A percentile compares a stretch with the other conserved stretches of the same genome.
Conservation (phyloP, 2,113 vertebrate genomes). For the Oreotragus oreotragus region DNA sequence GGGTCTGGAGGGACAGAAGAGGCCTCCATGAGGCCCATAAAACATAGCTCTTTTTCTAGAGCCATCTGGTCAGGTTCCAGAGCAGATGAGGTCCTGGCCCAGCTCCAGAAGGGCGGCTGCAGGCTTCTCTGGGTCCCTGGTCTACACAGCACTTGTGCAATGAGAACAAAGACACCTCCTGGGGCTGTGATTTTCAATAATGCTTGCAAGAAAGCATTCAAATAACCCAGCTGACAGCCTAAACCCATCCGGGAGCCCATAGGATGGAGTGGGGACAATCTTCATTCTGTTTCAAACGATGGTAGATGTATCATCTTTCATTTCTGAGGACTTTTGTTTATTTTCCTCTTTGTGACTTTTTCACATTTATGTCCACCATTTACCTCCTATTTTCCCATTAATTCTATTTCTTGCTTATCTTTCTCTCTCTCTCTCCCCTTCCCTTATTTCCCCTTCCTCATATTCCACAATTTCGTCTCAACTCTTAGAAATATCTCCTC, state of each 20-base stretch:
- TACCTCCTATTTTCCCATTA: background rate
- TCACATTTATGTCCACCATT: conserved; percentile 3
- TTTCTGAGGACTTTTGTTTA: background rate
- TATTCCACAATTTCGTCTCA: conserved; percentile 34
- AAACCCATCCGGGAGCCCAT: background rate
- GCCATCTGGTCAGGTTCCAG: background rate
- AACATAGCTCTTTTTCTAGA: background rate
- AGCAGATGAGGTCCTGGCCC: background rate
- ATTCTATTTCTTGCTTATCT: conserved; percentile 16
- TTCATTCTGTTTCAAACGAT: background rate
- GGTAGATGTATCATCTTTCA: conserved; percentile 1
- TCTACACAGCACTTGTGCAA: background rate
- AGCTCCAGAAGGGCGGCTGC: accelerated
- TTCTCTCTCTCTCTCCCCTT: background rate
- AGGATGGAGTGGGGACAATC: background rate
- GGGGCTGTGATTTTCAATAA: background rate
- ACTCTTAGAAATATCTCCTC: conserved; percentile 9
- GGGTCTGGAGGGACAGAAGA: background rate
- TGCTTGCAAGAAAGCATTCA: background rate
- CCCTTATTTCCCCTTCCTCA: background rate
- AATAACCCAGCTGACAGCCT: background rate
- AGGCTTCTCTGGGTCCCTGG: background rate
- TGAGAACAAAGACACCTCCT: background rate
- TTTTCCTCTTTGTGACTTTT: background rate
- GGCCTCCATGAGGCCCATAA: background rate